A percentile compares a stretch with the other conserved stretches of the same genome.
These are phyloP conservation scores for Apodemia zela DNA, from an alignment of 2,888 invertebrate species.

Conservation along the genomic window DNA sequence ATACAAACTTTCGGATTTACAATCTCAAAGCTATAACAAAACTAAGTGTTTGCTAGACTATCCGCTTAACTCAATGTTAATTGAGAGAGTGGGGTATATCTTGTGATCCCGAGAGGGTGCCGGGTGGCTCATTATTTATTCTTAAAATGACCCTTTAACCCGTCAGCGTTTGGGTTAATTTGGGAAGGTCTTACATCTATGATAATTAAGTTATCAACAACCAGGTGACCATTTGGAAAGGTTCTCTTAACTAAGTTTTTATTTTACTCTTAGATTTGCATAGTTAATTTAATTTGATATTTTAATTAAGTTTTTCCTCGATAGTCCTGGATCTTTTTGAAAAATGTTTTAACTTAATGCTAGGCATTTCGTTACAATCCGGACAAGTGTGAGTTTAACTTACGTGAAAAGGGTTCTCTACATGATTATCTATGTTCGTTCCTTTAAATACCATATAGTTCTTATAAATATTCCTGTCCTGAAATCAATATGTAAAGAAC, in stretches of 20 bases:
- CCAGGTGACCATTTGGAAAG: slow-evolving; percentile 25
- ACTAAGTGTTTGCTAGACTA: neutral
- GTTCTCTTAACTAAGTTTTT: neutral
- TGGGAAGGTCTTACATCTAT: slow-evolving; percentile 46
- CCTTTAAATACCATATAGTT: too few relatives aligned
- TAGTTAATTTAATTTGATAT: neutral
- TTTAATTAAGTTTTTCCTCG: neutral
- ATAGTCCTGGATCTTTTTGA: neutral
- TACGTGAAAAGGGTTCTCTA: too few relatives aligned
- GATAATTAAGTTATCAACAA: slow-evolving; percentile 42
- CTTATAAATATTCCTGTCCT: too few relatives aligned
- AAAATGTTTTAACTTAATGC: too few relatives aligned
- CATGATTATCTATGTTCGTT: too few relatives aligned
- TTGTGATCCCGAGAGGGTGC: slow-evolving; percentile 22
- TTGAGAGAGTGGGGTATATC: slow-evolving; percentile 22
- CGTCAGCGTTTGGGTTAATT: slow-evolving; percentile 55
- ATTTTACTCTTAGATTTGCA: slow-evolving; percentile 3
- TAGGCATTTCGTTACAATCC: too few relatives aligned
- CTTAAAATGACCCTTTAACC: slow-evolving; percentile 59
- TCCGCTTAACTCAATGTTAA: slow-evolving; percentile 25
- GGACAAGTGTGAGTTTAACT: too few relatives aligned
- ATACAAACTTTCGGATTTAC: too few relatives aligned
- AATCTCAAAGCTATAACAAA: too few relatives aligned
- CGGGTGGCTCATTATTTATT: slow-evolving; percentile 60
- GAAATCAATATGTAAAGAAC: too few relatives aligned